phyloP scores from a whole-genome alignment of 2,113 vertebrate genomes.

The Bucco capensis region DNA sequence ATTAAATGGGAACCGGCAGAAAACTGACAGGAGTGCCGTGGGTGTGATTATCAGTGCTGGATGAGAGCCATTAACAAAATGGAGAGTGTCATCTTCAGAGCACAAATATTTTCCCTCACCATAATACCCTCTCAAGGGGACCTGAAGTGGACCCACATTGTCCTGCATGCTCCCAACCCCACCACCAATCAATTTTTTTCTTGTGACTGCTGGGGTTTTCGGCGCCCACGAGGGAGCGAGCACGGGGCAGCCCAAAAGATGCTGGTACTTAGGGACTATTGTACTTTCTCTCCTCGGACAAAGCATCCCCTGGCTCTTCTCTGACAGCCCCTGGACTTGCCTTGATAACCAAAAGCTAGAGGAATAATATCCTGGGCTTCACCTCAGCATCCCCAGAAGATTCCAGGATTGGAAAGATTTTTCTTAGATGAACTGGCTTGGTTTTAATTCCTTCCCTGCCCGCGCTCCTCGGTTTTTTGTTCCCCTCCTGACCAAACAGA shows the following conservation, averaged over 20 bases:
- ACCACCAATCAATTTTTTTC: background rate
- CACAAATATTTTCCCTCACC: conserved; percentile 80
- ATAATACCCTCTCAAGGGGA: conserved; percentile 85
- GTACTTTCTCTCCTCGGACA: conserved; percentile 40
- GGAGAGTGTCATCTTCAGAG: conserved; percentile 82
- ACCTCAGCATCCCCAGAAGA: background rate
- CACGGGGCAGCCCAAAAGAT: conserved; percentile 30
- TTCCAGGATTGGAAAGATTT: background rate
- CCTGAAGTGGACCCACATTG: conserved; percentile 79
- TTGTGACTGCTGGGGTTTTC: background rate
- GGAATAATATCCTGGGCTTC: background rate
- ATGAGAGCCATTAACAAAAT: conserved; percentile 78
- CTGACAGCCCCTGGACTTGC: background rate
- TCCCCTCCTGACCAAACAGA: conserved; percentile 70
- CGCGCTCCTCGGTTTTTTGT: conserved; percentile 42
- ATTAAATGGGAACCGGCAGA: conserved; percentile 62
- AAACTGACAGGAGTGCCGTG: conserved; percentile 68
- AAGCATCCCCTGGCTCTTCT: conserved; percentile 69
- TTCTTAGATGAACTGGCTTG: conserved; percentile 6
- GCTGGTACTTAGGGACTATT: conserved; percentile 50
- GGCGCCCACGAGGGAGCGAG: background rate
- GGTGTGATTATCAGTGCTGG: conserved; percentile 56
- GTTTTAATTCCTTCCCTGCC: conserved; percentile 34
- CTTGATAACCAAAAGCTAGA: conserved; percentile 41
- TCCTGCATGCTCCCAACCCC: conserved; percentile 47